Evolutionary conservation across 2,888 invertebrate genomes (phyloP), one percentile per base, ranked within the genome.

Genomic region (Onthophagus sagittarius): DNA sequence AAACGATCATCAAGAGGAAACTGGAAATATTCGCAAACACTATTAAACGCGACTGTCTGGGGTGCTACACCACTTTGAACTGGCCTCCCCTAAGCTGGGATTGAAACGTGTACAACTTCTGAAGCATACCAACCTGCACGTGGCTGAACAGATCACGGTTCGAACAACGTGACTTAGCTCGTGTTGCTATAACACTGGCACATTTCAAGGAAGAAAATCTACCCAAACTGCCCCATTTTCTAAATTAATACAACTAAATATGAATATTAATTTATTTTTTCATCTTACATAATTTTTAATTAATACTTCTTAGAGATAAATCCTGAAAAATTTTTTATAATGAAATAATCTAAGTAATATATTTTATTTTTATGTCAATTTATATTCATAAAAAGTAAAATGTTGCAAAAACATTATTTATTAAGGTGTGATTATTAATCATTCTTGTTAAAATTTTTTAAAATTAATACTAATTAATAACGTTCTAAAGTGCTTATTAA

Each of bases 101-200:
- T 79, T 83, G 67, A 67, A 23, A 32, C 31, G 67, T 23, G 67
- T 67, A 32, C 67, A 32, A 31, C 32, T 23, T 32, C 32, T 83
- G 83, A 83, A 84, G 80, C 86, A 84, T 83, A 79, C 77, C 80
- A 84, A 82, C 83, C 82, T 83, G 85, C 86, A 88, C 87, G 85
- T 83, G 84, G 82, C 78, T 77, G 76, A 76, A 75, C 71, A 75
- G 76, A 80, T 84, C 86, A 85, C 84, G 84, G 80, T 81, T 77
- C 75, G 62, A 33, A 76, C 79, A 83, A 84, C 83, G 84, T 84
- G 86, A 78, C 83, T 80, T 74, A 79, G 85, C 87, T 84, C 87
- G 86, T 84, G 79, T 80, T 78, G 78, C 71, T 81, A 80, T 76
- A 84, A 84, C 84, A 85, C 79, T 77, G 83, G 81, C 74, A 79